phyloP scores from a whole-genome alignment of 2,113 vertebrate species.

The Anhinga anhinga region DNA sequence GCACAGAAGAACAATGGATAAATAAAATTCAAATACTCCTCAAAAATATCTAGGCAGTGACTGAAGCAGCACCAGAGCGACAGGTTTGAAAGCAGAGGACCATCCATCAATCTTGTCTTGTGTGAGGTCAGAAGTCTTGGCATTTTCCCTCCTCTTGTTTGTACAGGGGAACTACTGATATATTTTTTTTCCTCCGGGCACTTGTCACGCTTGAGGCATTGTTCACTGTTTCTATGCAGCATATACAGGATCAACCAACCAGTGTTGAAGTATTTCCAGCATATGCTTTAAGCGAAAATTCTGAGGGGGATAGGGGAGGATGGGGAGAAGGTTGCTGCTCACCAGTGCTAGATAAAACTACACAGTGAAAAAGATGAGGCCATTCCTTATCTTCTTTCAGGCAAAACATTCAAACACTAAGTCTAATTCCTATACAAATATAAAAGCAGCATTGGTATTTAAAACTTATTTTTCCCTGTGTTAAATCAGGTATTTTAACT shows the following conservation, averaged over 20 bases:
- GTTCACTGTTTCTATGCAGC: background rate
- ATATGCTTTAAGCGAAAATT: background rate
- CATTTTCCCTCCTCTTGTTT: background rate
- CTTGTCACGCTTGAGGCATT: background rate
- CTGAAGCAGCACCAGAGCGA: background rate
- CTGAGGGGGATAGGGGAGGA: background rate
- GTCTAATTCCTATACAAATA: background rate
- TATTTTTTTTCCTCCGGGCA: background rate
- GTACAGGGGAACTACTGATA: background rate
- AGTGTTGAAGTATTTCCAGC: background rate
- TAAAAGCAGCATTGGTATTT: background rate
- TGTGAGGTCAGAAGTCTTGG: background rate
- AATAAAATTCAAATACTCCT: background rate
- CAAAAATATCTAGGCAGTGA: background rate
- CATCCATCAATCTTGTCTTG: background rate
- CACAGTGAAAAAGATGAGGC: background rate
- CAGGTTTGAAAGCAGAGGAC: background rate
- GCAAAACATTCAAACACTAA: background rate
- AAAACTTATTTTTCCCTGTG: background rate
- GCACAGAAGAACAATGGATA: background rate
- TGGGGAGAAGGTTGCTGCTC: background rate
- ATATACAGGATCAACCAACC: background rate
- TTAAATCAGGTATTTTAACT: background rate
- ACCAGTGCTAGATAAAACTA: background rate
- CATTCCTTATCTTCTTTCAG: background rate